Conservation (phyloP, 1,140 invertebrate species). For the Musca domestica region DNA sequence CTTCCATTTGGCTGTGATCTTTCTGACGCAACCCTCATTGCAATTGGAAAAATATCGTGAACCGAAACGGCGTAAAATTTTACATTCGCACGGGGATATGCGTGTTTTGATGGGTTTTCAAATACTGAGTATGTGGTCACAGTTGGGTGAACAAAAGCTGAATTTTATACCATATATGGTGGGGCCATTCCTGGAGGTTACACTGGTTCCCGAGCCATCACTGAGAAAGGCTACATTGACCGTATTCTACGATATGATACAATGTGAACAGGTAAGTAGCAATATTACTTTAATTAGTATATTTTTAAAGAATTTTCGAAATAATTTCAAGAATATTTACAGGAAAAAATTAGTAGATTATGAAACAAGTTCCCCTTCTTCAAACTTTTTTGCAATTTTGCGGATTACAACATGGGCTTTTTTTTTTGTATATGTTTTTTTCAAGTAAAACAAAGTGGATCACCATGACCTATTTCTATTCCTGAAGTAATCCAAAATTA, state of each 20-base stretch:
- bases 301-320: too few species aligned
- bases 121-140: slow-evolving; percentile 91
- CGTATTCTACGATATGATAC: slow-evolving; percentile 97
- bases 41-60: slow-evolving; percentile 83
- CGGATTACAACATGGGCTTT: too few species aligned
- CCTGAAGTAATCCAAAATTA: too few species aligned
- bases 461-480: too few species aligned
- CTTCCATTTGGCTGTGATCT: slow-evolving; percentile 83
- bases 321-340: too few species aligned
- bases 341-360: too few species aligned
- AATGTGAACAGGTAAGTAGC: slow-evolving; percentile 73
- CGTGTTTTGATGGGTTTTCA: slow-evolving; percentile 90
- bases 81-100: slow-evolving; percentile 87
- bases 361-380: too few species aligned
- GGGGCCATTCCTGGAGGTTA: slow-evolving; percentile 91
- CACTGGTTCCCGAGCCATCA: slow-evolving; percentile 84
- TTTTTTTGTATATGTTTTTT: too few species aligned
- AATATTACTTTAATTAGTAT: too few species aligned
- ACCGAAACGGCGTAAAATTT: slow-evolving; percentile 74
- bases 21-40: slow-evolving; percentile 81
- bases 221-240: slow-evolving; percentile 87
- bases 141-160: slow-evolving; percentile 73
- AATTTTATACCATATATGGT: slow-evolving; percentile 92
- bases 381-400: too few species aligned
- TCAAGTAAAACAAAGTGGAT: too few species aligned